Conservation (phyloP, 2,888 invertebrate genomes). For the Diplazon laetatorius region DNA sequence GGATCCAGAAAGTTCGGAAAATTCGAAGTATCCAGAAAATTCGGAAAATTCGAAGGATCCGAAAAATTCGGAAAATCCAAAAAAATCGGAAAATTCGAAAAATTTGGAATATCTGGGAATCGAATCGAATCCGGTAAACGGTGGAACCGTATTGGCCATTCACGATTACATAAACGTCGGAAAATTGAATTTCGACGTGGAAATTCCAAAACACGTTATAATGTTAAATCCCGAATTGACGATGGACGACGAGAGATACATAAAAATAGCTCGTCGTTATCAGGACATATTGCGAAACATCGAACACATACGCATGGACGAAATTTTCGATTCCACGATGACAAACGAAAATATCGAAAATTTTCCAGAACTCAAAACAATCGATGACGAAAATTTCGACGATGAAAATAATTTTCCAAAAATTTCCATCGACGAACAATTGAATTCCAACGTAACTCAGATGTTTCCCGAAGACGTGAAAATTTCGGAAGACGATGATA, state of each 20-base stretch:
- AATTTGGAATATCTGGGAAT: conserved; percentile 68
- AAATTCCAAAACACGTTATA: conserved; percentile 85
- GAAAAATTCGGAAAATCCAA: no score
- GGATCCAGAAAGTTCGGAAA: no score
- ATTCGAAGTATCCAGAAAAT: no score
- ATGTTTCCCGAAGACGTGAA: no score
- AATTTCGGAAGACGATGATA: no score
- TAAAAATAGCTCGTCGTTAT: conserved; percentile 80
- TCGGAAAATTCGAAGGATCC: no score
- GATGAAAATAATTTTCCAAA: no score
- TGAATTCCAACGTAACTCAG: no score
- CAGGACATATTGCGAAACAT: conserved; percentile 78
- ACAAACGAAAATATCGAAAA: conserved; percentile 25
- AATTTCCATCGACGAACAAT: no score
- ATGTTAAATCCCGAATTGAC: conserved; percentile 84
- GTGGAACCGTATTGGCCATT: conserved; percentile 83
- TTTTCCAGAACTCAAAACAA: neutral
- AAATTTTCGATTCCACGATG: conserved; percentile 33
- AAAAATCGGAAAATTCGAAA: no score
- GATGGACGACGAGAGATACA: conserved; percentile 83
- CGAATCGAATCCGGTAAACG: conserved; percentile 81
- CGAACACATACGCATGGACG: conserved; percentile 58
- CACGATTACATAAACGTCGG: conserved; percentile 81
- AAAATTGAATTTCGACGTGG: conserved; percentile 81
- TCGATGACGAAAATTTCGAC: conserved; percentile 17